Base-by-base conservation (phyloP, 2,797 vertebrate species). In the Tragopan temminckii region DNA sequence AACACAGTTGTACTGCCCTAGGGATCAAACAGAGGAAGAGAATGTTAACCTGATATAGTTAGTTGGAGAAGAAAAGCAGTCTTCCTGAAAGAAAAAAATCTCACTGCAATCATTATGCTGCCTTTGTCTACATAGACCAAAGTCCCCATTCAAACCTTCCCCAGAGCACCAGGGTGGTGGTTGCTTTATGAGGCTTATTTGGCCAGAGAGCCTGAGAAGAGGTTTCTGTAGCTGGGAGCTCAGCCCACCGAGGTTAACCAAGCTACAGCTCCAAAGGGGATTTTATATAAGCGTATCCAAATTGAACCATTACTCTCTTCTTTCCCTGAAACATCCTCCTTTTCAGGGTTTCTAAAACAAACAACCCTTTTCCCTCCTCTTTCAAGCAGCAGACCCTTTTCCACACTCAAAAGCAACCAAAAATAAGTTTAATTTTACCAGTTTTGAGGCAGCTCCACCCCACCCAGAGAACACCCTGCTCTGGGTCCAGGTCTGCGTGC, bases 201-300 rank as follows among this genome's bases (percentile, higher is more conserved):
- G 90, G 58, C 64, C 81, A 90, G 68, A 0, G 0, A 61, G 61
- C 29, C 35, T 27, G 48, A 80, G 23, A 38, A 90, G 88, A 88
- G 69, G 76, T 55, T 92, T 80, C 88, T 94, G 79, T 46, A 89
- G 78, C 45, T 1, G 1, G 71, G 80, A 90, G 67, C 53, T 75
- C 3, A 5, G 93, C 93, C 81, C 86, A 87, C 81, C 92, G 79
- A 93, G 91, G 91, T 95, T 94, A 95, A 95, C 86, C 93, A 96
- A 96, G 89, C 94, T 93, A 94, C 88, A 95, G 62, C 88, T 92
- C 95, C 93, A 79, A 78, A 83, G 90, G 80, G 86, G 58, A 82
- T 94, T 85, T 90, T 87, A 87, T 21, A 91, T 35, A 71, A 90
- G 85, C 45, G 69, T 52, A 87, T 58, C 66, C 76, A 87, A 80